These are phyloP conservation scores for Morpho helenor DNA, from an alignment of 2,888 invertebrate genomes.

Conservation along the genomic window DNA sequence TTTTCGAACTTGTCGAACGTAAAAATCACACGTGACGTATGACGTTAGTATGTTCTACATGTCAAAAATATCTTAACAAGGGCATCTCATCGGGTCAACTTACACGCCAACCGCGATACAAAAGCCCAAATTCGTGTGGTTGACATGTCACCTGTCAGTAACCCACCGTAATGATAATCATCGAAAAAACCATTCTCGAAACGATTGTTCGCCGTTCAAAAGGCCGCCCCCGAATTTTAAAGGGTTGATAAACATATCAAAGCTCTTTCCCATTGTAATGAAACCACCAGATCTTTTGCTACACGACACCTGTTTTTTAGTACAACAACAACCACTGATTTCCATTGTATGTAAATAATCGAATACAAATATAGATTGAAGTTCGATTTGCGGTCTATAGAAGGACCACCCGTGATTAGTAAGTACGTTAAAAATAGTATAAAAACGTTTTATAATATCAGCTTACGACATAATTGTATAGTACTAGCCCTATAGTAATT, in stretches of 20 bases:
- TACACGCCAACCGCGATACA: conserved; percentile 41
- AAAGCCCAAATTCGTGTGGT: conserved; percentile 48
- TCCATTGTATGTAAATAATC: conserved; percentile 62
- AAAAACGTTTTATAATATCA: too few species aligned
- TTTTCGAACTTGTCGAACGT: too few species aligned
- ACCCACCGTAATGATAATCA: conserved; percentile 66
- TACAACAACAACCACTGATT: conserved; percentile 51
- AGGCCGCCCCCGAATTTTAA: conserved; percentile 61
- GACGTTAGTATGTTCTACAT: neutral
- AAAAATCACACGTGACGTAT: too few species aligned
- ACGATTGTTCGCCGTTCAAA: conserved; percentile 56
- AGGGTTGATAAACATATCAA: conserved; percentile 78
- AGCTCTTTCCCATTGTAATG: conserved; percentile 45
- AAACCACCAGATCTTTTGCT: conserved; percentile 36
- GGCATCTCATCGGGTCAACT: conserved; percentile 62
- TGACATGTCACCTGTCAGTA: conserved; percentile 78
- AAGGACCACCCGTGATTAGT: conserved; percentile 54
- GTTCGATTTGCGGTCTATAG: conserved; percentile 51
- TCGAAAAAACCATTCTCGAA: conserved; percentile 63
- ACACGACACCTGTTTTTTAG: conserved; percentile 69
- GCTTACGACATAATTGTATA: neutral
- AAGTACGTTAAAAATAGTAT: too few species aligned
- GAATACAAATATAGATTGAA: conserved; percentile 63
- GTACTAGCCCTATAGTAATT: too few species aligned
- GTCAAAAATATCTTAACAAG: conserved; percentile 37